phyloP scores from a whole-genome alignment of 2,888 invertebrate genomes.

The Plusia festucae region DNA sequence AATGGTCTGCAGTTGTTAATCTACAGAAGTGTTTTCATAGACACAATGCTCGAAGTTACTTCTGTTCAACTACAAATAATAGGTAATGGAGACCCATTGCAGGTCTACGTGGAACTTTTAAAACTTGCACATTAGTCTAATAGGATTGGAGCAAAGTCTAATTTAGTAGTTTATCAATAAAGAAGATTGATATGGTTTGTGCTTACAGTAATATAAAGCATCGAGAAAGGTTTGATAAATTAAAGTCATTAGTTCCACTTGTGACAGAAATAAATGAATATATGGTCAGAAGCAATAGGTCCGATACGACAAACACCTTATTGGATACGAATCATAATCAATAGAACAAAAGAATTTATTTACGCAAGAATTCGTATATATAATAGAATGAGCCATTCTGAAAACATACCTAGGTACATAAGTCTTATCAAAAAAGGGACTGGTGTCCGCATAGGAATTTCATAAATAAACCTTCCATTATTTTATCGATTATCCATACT shows the following conservation, averaged over 20 bases:
- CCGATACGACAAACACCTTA: conserved; percentile 13
- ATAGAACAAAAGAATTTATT: background rate
- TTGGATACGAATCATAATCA: conserved; percentile 15
- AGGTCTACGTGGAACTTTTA: background rate
- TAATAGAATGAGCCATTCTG: background rate
- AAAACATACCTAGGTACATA: background rate
- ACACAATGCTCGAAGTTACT: conserved; percentile 29
- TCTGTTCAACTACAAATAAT: conserved; percentile 12
- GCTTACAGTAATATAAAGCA: too few relatives aligned
- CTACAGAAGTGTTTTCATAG: conserved; percentile 32
- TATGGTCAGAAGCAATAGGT: conserved; percentile 2
- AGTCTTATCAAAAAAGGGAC: background rate
- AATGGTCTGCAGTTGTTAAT: conserved; percentile 30
- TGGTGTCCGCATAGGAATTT: too few relatives aligned
- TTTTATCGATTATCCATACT: too few relatives aligned
- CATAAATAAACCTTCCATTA: too few relatives aligned
- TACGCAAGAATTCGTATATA: conserved; percentile 1
- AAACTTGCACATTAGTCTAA: too few relatives aligned
- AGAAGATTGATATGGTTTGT: too few relatives aligned
- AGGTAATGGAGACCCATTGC: background rate
- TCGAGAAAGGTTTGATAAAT: too few relatives aligned
- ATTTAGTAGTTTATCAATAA: too few relatives aligned
- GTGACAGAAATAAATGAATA: background rate
- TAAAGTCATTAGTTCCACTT: too few relatives aligned
- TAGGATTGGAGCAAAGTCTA: too few relatives aligned